phyloP scores from a whole-genome alignment of 2,113 vertebrate species.

The rabbit (Oryctolagus cuniculus) region mOryCun1.1 NC_091432.1:173303501-173304000 shows the following conservation, averaged over 20 bases:
- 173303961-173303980: too few relatives aligned
- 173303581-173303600: slow-evolving; percentile 47
- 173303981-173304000: too few relatives aligned
- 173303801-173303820: neutral
- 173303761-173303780: neutral
- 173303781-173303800: neutral
- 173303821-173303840: neutral
- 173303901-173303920: neutral
- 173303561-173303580: slow-evolving; percentile 23
- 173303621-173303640: neutral
- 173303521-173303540: slow-evolving; percentile 34
- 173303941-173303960: neutral
- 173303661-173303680: neutral
- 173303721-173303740: neutral
- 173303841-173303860: neutral
- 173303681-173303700: neutral
- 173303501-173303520: slow-evolving; percentile 19
- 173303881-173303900: neutral
- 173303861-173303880: neutral
- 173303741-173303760: neutral
- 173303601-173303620: neutral
- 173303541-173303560: slow-evolving; percentile 9
- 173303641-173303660: neutral
- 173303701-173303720: neutral
- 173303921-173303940: neutral